Conservation (phyloP, 2,113 vertebrate genomes). For the Colius striatus region DNA sequence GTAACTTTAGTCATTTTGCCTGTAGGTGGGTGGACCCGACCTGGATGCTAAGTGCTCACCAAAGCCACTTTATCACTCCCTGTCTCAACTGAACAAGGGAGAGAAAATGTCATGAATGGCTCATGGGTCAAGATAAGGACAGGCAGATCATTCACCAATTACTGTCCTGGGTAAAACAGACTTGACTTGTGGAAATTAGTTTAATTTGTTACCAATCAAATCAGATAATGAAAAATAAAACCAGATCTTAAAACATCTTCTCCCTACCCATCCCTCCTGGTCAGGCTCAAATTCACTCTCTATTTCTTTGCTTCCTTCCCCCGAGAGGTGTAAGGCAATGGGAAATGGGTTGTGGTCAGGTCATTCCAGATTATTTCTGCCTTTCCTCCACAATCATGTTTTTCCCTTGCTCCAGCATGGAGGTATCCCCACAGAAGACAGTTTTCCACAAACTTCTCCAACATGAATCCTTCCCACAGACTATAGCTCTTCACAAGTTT, state of each 20-base stretch:
- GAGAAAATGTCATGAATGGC: fast-evolving
- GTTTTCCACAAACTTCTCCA: no score
- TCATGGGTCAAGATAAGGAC: neutral
- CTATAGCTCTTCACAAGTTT: neutral
- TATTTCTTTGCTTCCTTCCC: neutral
- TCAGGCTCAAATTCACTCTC: no score
- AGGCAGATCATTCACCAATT: neutral
- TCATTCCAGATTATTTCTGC: no score
- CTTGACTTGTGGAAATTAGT: neutral
- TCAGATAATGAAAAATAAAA: neutral
- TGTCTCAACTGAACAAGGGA: neutral
- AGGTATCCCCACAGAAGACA: neutral
- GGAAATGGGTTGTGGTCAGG: neutral
- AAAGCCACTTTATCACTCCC: fast-evolving
- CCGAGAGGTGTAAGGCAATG: no score
- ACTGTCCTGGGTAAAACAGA: fast-evolving
- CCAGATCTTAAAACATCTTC: neutral
- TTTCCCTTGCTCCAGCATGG: neutral
- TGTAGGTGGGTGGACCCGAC: neutral
- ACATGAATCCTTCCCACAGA: neutral
- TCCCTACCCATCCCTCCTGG: neutral
- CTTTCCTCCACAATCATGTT: neutral
- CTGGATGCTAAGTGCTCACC: neutral
- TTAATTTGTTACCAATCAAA: neutral
- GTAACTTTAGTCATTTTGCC: neutral